Base-by-base conservation (phyloP, 2,888 invertebrate genomes). In the Drosophila niveifrons region DNA sequence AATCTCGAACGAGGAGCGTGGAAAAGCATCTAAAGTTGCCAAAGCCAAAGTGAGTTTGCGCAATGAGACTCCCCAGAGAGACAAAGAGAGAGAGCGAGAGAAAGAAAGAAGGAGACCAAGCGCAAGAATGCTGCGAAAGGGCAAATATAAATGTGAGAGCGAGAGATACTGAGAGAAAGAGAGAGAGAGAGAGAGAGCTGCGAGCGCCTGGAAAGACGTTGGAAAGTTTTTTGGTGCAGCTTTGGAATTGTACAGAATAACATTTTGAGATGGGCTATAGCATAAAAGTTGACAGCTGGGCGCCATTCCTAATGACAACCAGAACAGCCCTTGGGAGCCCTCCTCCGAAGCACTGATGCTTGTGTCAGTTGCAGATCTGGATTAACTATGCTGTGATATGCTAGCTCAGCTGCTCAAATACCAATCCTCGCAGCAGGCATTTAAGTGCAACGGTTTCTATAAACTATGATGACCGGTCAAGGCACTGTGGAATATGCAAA, bases 261-360 rank as follows among this genome's bases (percentile, higher is more conserved):
- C 52, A 51, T 44, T 64, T 74, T 61, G 8, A 50, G 41, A 43
- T 58, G 59, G 68, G 62, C 28, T 61, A 53, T 52, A 47, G 51
- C 58, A 75, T 67, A 65, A 65, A 75, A 70, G 55, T 66, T 85
- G 86, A 76, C 82, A 82, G 88, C 86, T 88, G 86, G 82, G 80
- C 76, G 86, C 82, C 86, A 82, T 71, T 4, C 58, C 50, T 72
- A 76, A 74, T 72, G 72, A 67, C 76, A 69, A 61, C 66, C 61
- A 13, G 58, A 47, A 52, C 13, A 73, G 47, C 67, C 34, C 57
- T 62, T 29, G 46, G 59, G 31, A 63, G 55, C 34, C 43, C 29
- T 6, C 4, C 29, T 11, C 18, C 17, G n/a, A 31, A 31, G 29
- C 23, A 36, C 17, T n/a, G 7, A 18, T n/a, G 9, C 18, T 46